Evolutionary conservation across 2,113 vertebrate genomes (phyloP).

Genomic region (Ptilorrhoa leucosticta): DNA sequence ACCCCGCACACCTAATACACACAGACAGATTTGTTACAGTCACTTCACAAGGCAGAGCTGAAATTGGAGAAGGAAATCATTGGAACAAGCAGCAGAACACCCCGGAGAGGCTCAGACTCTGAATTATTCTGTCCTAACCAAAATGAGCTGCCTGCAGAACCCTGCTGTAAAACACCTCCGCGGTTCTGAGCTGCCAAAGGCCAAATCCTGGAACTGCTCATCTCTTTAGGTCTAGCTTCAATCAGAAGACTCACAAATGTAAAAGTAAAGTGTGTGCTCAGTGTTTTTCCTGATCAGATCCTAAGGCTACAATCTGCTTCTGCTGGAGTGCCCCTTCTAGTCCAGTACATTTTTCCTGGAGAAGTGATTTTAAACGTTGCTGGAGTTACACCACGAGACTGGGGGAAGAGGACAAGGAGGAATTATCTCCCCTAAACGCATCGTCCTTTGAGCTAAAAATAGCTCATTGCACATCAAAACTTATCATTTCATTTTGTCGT

Average conservation of each 20-base stretch:
- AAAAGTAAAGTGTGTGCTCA: neutral
- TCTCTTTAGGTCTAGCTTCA: neutral
- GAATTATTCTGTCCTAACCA: neutral
- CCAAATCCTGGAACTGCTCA: neutral
- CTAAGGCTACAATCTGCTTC: neutral
- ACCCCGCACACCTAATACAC: fast-evolving
- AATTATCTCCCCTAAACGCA: neutral
- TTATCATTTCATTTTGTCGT: neutral
- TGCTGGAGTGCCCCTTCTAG: neutral
- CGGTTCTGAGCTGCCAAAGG: neutral
- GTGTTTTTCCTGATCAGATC: neutral
- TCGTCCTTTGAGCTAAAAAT: neutral
- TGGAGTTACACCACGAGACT: neutral
- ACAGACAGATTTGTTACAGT: neutral
- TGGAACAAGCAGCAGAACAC: neutral
- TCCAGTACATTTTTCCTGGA: neutral
- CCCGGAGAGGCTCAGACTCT: neutral
- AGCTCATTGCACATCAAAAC: neutral
- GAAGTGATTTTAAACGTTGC: neutral
- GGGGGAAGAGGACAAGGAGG: neutral
- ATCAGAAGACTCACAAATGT: neutral
- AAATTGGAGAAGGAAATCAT: neutral
- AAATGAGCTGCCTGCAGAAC: neutral
- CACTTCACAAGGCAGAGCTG: neutral
- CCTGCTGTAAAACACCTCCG: neutral